Base-by-base conservation (phyloP, 1,140 invertebrate species). In the Pemphigus obesinymphae region DNA sequence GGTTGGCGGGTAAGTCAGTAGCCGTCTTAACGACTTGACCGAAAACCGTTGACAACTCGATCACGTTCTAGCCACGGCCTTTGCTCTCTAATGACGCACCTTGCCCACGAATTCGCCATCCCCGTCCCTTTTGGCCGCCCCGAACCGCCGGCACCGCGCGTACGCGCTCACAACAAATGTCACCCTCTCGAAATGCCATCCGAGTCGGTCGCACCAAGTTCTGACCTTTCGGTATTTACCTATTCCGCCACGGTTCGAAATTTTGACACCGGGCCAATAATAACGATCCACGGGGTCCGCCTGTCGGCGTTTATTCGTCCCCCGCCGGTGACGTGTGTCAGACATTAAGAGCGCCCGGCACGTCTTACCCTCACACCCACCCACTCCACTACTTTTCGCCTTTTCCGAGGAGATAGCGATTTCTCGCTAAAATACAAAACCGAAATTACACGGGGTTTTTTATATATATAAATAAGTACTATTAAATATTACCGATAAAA, bases 21-120 rank as follows among this genome's bases (percentile, higher is more conserved):
- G 13, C 55, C 55, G 76, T 80, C 76, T 80, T 80, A 80, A 80
- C 76, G 76, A 80, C 76, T 80, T 80, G 76, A 63, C 55, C 76
- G 53, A 80, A 80, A 80, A 80, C 76, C 76, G 76, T 80, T 80
- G 76, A 80, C 76, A 80, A 80, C 76, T 80, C 76, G 76, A 80
- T 80, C 76, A 80, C 76, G 76, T 80, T 37, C 76, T 80, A 61
- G 76, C 34, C 76, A 4, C 55, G 53, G 76, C 76, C 55, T 63
- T 80, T 63, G 55, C 76, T 80, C 76, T 61, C 76, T 80, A 80
- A 80, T 80, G 76, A 80, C 76, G 53, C 76, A 61, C 76, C 50
- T 43, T 29, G n/a, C 31, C n/a, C 73, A 15, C 17, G 26, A 73
- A 50, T 45, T 20, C 63, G 2, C n/a, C 40, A 20, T 43, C n/a